Conservation (phyloP, 2,797 vertebrate species). For the Tokudaia tokunoshimensis region DNA sequence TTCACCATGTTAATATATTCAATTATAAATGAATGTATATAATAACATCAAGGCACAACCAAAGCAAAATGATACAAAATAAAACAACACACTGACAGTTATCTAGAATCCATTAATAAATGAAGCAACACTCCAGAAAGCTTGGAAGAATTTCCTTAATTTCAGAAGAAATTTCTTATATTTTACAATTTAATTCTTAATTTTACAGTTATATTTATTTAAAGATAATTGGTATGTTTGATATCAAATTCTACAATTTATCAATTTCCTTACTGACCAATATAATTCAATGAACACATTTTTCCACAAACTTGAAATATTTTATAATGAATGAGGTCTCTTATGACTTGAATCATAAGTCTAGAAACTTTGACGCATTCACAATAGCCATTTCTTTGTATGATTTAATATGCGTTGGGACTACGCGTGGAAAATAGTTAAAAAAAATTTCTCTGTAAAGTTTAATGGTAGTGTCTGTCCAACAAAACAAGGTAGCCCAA, state of each 20-base stretch:
- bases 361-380: slow-evolving; percentile 7
- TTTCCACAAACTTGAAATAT: background rate
- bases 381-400: background rate
- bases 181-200: slow-evolving; percentile 18
- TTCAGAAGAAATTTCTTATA: background rate
- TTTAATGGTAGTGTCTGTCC: background rate
- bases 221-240: slow-evolving; percentile 35
- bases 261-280: background rate
- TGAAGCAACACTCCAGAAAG: background rate
- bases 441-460: background rate
- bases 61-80: background rate
- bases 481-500: background rate
- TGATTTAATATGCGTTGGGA: background rate
- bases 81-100: background rate
- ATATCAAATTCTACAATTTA: slow-evolving; percentile 15
- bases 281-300: background rate
- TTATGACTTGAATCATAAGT: slow-evolving; percentile 2
- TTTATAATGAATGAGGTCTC: background rate
- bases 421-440: background rate
- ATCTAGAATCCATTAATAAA: background rate
- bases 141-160: background rate
- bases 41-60: background rate
- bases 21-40: background rate
- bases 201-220: slow-evolving; percentile 5
- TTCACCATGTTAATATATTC: slow-evolving; percentile 1